Base-by-base conservation (phyloP, 2,888 invertebrate species). In the Epiblema foenella region DNA sequence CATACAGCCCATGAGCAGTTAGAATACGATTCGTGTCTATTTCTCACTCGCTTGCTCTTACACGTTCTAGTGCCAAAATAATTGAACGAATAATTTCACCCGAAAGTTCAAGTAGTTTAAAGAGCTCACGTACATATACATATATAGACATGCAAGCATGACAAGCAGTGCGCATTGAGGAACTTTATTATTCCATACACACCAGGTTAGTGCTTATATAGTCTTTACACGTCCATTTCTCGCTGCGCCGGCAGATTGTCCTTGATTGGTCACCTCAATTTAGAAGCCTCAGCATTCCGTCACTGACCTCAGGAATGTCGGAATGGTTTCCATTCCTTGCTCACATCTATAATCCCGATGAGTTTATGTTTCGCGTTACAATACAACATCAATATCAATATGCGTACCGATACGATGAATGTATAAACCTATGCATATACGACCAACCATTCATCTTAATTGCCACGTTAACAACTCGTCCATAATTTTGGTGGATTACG, bases 261-360 rank as follows among this genome's bases (percentile, higher is more conserved):
- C 74, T 81, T 83, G 83, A 86, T 87, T 85, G 86, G 86, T 85
- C 83, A 84, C 82, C 79, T 84, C 83, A 83, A 84, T 84, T 83
- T 82, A 75, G 83, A 80, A 77, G 75, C 75, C 77, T 71, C 77
- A 76, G 79, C 87, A 90, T 91, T 90, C 89, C 90, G 75, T 76
- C 77, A 83, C 80, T 83, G 79, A 83, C 88, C 86, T 82, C 85
- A 69, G 81, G 86, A 84, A 87, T 87, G 82, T 78, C 83, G 78
- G 83, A 85, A 90, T 91, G 81, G 84, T 85, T 87, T 77, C 78
- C 89, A 88, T 89, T 87, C 88, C 84, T 73, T 75, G 76, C 76
- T 76, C 77, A 78, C 79, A 74, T 74, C 76, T 74, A 74, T 77
- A 76, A 76, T 75, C 72, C 70, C 76, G 74, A 76, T 74, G 59